Evolutionary conservation across 2,113 vertebrate species (phyloP), one percentile per base, ranked within the genome.

Genomic region (Isurus oxyrinchus): DNA sequence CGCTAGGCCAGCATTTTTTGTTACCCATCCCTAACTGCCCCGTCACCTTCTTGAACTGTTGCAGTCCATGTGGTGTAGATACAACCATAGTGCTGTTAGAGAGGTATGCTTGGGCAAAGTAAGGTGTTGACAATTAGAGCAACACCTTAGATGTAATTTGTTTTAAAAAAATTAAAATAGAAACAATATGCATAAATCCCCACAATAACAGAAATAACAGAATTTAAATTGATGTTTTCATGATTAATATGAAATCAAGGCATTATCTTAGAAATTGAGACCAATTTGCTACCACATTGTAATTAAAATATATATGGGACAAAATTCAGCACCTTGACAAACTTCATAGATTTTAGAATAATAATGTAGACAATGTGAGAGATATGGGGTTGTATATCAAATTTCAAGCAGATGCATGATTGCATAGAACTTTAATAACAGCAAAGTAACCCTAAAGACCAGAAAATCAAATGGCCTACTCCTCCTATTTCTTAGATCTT

Each of bases 231-330:
- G 0, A 81, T 81, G 79, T 16, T 81, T 16, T 44, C 19, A 81
- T 81, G 79, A 81, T 81, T 81, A 81, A 81, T 81, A 40, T 81
- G 79, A 87, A 87, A 88, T 88, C 25, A 88, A 88, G 49, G 44
- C 79, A 11, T 31, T 49, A 25, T 49, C 21, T 88, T 88, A 23
- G 44, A 88, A 88, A 53, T 27, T 25, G 23, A 88, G 49, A 6
- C 49, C 86, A 88, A 55, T 27, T 55, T 88, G 8, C 25, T 8
- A 88, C 79, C 14, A 16, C 49, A 55, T 25, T 53, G 21, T 55
- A 31, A 88, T 88, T 25, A 55, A 81, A 19, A 40, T 49, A 72
- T 53, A 25, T 4, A 44, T 14, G 0, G 44, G 76, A 79, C 44
- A 44, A 14, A 40, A 81, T 81, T n/a, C n/a, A 40, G 79, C 79